Percentiles rank a stretch among this genome's conserved stretches.
Conservation (phyloP, 2,888 invertebrate species). For the Mycalesis mineus region DNA sequence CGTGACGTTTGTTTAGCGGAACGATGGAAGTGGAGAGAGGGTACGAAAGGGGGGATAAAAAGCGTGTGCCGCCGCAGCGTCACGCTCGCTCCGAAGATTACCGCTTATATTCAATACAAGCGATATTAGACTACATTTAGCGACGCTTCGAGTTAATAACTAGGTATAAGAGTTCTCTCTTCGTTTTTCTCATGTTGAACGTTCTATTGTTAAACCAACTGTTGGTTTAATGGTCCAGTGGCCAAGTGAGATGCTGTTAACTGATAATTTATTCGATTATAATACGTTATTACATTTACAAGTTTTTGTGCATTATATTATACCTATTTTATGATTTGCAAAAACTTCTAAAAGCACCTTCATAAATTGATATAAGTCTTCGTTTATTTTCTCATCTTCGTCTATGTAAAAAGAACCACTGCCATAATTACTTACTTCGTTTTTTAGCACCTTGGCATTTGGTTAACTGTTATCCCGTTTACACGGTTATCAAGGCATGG, state of each 20-base stretch:
- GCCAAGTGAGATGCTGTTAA: conserved; percentile 31
- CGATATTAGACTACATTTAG: conserved; percentile 53
- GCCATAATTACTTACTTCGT: not conserved
- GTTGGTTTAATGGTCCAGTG: conserved; percentile 46
- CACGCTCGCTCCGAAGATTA: conserved; percentile 46
- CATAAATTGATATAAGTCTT: not conserved
- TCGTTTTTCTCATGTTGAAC: conserved; percentile 30
- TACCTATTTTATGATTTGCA: not conserved
- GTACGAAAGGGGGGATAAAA: conserved; percentile 27
- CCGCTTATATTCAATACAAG: conserved; percentile 32
- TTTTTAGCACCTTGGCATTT: not conserved
- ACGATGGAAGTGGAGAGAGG: conserved; percentile 42
- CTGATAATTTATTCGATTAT: conserved; percentile 23
- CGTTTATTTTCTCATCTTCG: not conserved
- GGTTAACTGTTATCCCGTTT: not conserved
- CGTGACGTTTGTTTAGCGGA: conserved; percentile 76
- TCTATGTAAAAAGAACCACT: not conserved
- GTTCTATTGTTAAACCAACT: conserved; percentile 25
- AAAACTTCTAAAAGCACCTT: not conserved
- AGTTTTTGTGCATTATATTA: conserved; percentile 2
- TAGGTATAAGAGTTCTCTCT: conserved; percentile 37
- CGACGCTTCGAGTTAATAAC: conserved; percentile 53
- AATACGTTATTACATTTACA: conserved; percentile 10
- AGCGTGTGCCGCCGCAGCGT: conserved; percentile 51
- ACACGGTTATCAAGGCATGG: not conserved